Evolutionary conservation across 2,113 vertebrate genomes (phyloP), one percentile per base, ranked within the genome.

Genomic region (Sardina pilchardus): DNA sequence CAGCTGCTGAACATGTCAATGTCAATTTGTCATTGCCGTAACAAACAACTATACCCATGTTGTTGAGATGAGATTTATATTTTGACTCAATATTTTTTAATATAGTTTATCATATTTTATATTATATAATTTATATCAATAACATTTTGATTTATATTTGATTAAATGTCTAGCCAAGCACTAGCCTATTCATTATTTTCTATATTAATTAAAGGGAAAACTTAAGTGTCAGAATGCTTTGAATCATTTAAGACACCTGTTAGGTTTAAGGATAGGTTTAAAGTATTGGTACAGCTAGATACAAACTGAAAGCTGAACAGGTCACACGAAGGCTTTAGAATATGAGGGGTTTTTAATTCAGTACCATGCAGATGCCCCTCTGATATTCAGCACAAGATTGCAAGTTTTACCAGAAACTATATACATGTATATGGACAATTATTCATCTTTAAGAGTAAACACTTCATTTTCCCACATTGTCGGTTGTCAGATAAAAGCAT

Each of bases 241-340:
- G 26, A 34, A 71, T 34, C 63, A 71, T 14, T 16, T 71, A 84
- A 59, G 53, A 59, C 53, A 59, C 53, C 21, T 24, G 53, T 19
- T 21, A 78, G 71, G 50, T 83, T 84, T 17, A 90, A 90, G 86
- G 86, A 81, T 83, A 85, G 86, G 78, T 86, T 89, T 63, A 81
- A 81, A 85, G 88, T 83, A 88, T 82, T 90, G 44, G 82, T 34
- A 81, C 88, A 92, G 89, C 30, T 24, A 86, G 86, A 88, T 86
- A 84, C 56, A 89, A 85, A 82, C 84, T 88, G 34, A 91, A 91
- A 90, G 82, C 82, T 90, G 90, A 91, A 92, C 50, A 89, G n/a
- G 88, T 87, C 71, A 87, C 82, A 85, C 89, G 36, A 90, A 80
- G 63, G 44, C 86, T 87, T 89, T 84, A 24, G n/a, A 45, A 75